A percentile compares a stretch with the other conserved stretches of the same genome.
Conservation (phyloP, 2,797 vertebrate species). For the Taeniopygia guttata region DNA sequence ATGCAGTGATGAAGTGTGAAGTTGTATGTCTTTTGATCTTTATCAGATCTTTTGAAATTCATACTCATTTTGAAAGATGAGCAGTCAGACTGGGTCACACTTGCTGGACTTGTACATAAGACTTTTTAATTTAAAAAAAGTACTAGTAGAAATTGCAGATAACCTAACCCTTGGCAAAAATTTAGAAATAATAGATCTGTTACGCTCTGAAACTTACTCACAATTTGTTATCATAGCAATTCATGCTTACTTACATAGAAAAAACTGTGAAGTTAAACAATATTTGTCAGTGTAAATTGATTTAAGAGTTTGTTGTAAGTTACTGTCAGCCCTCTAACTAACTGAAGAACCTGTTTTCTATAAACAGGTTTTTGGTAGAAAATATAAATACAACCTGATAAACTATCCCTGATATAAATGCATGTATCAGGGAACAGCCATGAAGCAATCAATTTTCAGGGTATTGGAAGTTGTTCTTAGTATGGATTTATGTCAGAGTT, state of each 20-base stretch:
- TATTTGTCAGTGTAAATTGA: not conserved
- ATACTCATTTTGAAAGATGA: not conserved
- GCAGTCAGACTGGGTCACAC: not conserved
- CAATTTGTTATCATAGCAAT: not conserved
- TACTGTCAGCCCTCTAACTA: not conserved
- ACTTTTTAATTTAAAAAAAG: not conserved
- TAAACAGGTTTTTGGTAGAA: not conserved
- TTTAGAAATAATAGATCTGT: not conserved
- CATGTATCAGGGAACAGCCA: not conserved
- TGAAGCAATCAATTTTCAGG: not conserved
- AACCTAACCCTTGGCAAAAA: not conserved
- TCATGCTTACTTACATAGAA: not conserved
- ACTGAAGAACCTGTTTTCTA: not conserved
- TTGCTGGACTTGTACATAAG: not conserved
- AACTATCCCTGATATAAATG: not conserved
- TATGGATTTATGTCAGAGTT: not conserved
- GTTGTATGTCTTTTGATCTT: not conserved
- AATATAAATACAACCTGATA: not conserved
- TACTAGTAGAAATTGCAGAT: not conserved
- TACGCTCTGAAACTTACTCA: not conserved
- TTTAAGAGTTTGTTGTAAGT: not conserved
- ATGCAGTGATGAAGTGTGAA: not conserved
- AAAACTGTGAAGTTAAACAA: not conserved
- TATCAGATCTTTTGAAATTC: not conserved
- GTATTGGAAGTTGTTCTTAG: not conserved